These are phyloP conservation scores for Arge pagana DNA, from an alignment of 2,888 invertebrate species.

Conservation along the genomic window DNA sequence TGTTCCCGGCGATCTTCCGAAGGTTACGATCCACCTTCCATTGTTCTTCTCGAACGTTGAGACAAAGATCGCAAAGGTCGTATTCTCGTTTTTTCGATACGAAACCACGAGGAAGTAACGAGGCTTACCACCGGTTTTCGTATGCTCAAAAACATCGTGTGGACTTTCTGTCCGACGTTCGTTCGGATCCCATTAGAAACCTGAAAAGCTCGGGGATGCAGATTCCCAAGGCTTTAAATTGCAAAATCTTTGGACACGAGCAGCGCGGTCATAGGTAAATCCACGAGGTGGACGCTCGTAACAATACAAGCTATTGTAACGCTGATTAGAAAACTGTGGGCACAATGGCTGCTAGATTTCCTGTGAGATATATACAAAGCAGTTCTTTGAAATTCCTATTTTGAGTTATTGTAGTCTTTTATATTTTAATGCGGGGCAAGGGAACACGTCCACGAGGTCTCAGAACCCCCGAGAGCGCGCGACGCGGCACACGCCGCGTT, in stretches of 20 bases:
- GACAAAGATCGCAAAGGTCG: too few species aligned
- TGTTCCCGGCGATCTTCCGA: conserved; percentile 4
- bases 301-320: conserved; percentile 40
- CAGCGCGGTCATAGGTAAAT: conserved; percentile 24
- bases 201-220: too few species aligned
- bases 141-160: neutral
- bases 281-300: conserved; percentile 33
- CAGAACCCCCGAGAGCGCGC: conserved; percentile 1
- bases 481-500: conserved; percentile 33
- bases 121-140: too few species aligned
- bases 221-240: too few species aligned
- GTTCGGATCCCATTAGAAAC: too few species aligned
- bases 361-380: conserved; percentile 25
- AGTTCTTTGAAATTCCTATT: conserved; percentile 27
- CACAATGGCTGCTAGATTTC: conserved; percentile 30
- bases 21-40: too few species aligned
- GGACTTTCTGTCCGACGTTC: neutral
- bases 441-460: neutral
- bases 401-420: conserved; percentile 29
- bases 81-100: too few species aligned
- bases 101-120: too few species aligned
- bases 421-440: conserved; percentile 22
- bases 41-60: too few species aligned
- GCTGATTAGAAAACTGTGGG: conserved; percentile 33
- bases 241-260: too few species aligned